These are phyloP conservation scores for Agrypnus murinus DNA, from an alignment of 2,888 invertebrate species.

Conservation along the genomic window DNA sequence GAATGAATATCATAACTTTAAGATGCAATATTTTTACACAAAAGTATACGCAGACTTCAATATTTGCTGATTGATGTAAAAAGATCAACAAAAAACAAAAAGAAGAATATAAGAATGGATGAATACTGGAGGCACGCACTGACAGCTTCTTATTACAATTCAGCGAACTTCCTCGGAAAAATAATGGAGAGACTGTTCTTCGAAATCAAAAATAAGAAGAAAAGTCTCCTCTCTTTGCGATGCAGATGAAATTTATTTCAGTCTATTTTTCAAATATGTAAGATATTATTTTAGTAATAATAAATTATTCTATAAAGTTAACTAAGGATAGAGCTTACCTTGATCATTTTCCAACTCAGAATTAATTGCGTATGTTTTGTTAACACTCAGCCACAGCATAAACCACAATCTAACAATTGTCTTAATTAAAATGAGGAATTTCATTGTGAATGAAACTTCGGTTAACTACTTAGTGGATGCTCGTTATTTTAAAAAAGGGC, in stretches of 20 bases:
- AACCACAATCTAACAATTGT: constrained; percentile 7
- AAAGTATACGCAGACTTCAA: constrained; percentile 14
- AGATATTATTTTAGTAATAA: no score
- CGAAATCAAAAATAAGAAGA: constrained; percentile 24
- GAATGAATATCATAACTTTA: no score
- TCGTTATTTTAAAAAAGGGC: not conserved
- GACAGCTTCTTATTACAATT: constrained; percentile 30
- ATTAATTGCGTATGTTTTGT: not conserved
- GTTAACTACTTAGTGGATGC: no score
- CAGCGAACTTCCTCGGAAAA: constrained; percentile 17
- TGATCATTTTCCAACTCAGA: constrained; percentile 1
- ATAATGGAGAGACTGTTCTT: constrained; percentile 20
- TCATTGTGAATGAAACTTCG: no score
- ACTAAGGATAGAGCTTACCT: no score
- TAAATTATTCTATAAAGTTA: no score
- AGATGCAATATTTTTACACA: no score
- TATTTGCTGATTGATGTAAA: constrained; percentile 23
- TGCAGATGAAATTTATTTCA: not conserved
- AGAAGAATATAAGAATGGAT: constrained; percentile 22
- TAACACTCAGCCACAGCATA: not conserved
- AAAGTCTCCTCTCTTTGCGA: not conserved
- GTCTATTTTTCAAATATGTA: no score
- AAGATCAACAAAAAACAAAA: constrained; percentile 14
- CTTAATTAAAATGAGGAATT: not conserved
- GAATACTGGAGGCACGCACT: constrained; percentile 17